Evolutionary conservation across 2,888 invertebrate genomes (phyloP), one percentile per base, ranked within the genome.

Genomic region (Tinea pellionella): DNA sequence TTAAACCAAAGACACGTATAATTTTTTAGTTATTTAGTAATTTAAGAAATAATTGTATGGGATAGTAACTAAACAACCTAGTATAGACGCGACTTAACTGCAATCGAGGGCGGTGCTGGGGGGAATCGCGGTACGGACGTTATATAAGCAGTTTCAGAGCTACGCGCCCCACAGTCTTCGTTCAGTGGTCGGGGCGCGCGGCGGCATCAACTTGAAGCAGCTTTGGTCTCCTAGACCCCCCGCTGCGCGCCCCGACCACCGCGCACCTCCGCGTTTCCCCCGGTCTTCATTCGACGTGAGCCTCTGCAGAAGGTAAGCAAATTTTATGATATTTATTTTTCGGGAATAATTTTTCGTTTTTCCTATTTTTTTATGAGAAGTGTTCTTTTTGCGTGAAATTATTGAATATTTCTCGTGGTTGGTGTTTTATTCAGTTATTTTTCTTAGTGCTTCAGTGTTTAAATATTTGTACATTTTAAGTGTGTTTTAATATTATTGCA

Each of bases 201-300:
- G 53, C 53, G 53, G 53, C 12, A 9, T 37, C 37, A 6, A 37
- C n/a, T 8, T 15, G 19, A 18, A 53, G 53, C 53, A 6, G 24
- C 19, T 53, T 8, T 24, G 4, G 24, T 19, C 24, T 12, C 1
- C 53, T 8, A 24, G 2, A 9, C 2, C 9, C 24, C 51, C 53
- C 24, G 53, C 53, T 53, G 53, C 53, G 53, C 53, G 53, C 53
- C 53, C 53, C 53, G 47, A 16, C 47, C 47, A 47, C 24, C 53
- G 53, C 53, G 53, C 53, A 47, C n/a, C 16, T 37, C 13, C 53
- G 13, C 51, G 51, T 18, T 19, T 18, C n/a, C 19, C 51, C 53
- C 24, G 4, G 53, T 11, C 53, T 19, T 53, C 53, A 53, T 53
- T 53, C 53, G 16, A 53, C 16, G 12, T 24, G 16, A 53, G 53